phyloP scores from a whole-genome alignment of 1,140 invertebrate species.

The Trachymyrmex cornetzi region DNA sequence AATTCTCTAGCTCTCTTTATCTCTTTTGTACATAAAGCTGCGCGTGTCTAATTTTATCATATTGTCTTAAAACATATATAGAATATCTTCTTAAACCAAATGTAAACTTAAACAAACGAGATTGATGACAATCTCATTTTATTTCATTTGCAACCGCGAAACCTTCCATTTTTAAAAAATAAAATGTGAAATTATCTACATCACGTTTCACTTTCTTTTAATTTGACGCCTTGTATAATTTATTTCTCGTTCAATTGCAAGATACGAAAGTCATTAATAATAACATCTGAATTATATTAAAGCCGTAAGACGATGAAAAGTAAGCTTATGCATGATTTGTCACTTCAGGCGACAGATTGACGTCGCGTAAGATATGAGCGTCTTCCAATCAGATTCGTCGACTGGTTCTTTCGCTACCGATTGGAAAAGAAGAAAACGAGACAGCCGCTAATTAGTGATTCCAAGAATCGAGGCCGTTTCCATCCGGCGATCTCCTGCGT shows the following conservation, averaged over 20 bases:
- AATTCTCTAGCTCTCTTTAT: not conserved
- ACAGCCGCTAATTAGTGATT: slow-evolving; percentile 77
- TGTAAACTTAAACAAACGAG: no score
- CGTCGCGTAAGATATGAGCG: slow-evolving; percentile 9
- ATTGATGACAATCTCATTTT: not conserved
- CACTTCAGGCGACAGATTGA: slow-evolving; percentile 45
- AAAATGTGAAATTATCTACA: not conserved
- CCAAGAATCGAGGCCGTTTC: slow-evolving; percentile 73
- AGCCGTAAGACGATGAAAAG: slow-evolving; percentile 12
- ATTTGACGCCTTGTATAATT: not conserved
- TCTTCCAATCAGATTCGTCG: slow-evolving; percentile 64
- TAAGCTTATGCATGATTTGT: slow-evolving; percentile 48
- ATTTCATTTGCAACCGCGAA: not conserved
- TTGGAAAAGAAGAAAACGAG: slow-evolving; percentile 73
- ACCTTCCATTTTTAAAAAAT: not conserved
- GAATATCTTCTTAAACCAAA: not conserved
- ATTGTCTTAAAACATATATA: not conserved
- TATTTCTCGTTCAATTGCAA: not conserved
- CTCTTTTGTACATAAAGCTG: not conserved
- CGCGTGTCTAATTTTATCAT: not conserved
- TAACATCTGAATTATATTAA: slow-evolving; percentile 4
- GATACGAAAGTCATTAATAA: slow-evolving; percentile 3
- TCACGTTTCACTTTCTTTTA: not conserved
- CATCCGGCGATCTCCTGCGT: slow-evolving; percentile 58
- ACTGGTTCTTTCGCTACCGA: slow-evolving; percentile 61